Evolutionary conservation across 2,113 vertebrate species (phyloP).

Genomic region (Toxotes chatareus): DNA sequence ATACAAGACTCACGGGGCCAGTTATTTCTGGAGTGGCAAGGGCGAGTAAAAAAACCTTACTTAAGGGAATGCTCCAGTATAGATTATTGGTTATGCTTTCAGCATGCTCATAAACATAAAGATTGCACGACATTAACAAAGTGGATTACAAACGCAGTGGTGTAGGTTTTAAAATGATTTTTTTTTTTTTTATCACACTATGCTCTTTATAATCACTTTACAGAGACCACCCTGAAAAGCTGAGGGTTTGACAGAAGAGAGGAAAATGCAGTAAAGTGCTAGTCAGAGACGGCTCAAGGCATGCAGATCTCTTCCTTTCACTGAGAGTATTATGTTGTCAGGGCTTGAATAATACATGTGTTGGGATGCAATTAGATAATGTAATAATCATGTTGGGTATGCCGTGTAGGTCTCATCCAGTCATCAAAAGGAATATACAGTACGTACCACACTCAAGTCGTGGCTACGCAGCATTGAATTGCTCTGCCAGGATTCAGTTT

Average conservation of each 20-base stretch:
- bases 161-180: slow-evolving; percentile 18
- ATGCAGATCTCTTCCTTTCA: slow-evolving; percentile 47
- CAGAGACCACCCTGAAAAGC: slow-evolving; percentile 6
- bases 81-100: slow-evolving; percentile 44
- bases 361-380: slow-evolving; percentile 72
- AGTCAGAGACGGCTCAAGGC: slow-evolving; percentile 48
- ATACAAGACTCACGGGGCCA: slow-evolving; percentile 47
- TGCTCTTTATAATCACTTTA: slow-evolving; percentile 24
- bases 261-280: slow-evolving; percentile 20
- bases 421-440: slow-evolving; percentile 37
- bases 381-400: slow-evolving; percentile 71
- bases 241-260: slow-evolving; percentile 44
- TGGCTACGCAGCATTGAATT: background rate
- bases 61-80: slow-evolving; percentile 24
- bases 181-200: background rate
- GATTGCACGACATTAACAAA: slow-evolving; percentile 39
- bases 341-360: slow-evolving; percentile 64
- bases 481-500: slow-evolving; percentile 12
- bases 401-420: slow-evolving; percentile 36
- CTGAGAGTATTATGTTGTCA: slow-evolving; percentile 57
- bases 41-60: slow-evolving; percentile 20
- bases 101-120: slow-evolving; percentile 29
- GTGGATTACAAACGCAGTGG: slow-evolving; percentile 35
- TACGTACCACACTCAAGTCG: background rate
- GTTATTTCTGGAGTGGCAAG: slow-evolving; percentile 56